Evolutionary conservation across 2,113 vertebrate genomes (phyloP), one percentile per base, ranked within the genome.

Genomic region (Zingel zingel): DNA sequence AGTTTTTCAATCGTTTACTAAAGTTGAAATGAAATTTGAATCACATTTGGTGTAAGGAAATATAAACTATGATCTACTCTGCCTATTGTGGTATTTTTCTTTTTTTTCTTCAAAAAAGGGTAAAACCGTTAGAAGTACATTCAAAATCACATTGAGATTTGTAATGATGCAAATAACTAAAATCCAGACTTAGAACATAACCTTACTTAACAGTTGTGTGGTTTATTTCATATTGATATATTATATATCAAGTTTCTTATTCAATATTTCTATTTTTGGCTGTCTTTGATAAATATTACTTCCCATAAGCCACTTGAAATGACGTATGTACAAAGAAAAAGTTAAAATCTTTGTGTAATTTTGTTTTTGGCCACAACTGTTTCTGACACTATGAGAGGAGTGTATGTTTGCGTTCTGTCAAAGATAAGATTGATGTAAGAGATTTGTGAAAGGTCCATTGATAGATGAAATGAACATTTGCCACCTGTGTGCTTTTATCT

Each of bases 401-500:
- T 72, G 58, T n/a, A 2, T 64, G 30, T 84, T 64, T 81, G 2
- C 6, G 1, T 59, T 69, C 39, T 43, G 33, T 79, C 51, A 51
- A 58, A 78, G 11, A 45, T n/a, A 77, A 73, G 59, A 73, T 25
- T 67, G 30, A 68, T 81, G 53, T 23, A 2, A 23, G 33, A 82
- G 48, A 83, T 84, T 64, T 84, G 19, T 62, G 47, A 70, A 57
- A 45, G 18, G 54, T n/a, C 48, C 58, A 27, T 1, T 76, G 87
- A 88, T 82, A 85, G 74, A 86, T 57, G 8, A 80, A 68, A 54
- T 50, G 10, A 82, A 71, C 27, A 53, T 84, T 75, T 59, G 80
- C 84, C 84, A 89, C 82, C 84, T 87, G 86, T 82, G 79, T 27
- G 58, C 61, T 85, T 59, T 76, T 79, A 79, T 72, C 68, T 51